Evolutionary conservation across 2,888 invertebrate species (phyloP).

Genomic region (Tenthredo mesomela): DNA sequence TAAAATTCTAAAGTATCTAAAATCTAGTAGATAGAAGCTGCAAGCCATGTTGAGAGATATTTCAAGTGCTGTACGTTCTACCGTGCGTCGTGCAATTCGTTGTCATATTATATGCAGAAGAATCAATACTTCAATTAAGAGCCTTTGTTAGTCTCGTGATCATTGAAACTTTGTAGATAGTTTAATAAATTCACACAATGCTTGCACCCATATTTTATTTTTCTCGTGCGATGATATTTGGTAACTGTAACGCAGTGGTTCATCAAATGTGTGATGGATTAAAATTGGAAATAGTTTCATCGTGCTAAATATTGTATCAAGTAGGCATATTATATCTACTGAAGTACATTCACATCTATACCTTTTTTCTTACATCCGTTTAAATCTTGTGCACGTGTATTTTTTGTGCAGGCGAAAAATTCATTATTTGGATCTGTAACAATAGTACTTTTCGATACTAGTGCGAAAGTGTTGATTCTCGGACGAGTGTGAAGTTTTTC

Average conservation of each 20-base stretch:
- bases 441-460: too few species aligned
- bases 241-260: neutral
- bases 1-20: constrained; percentile 48
- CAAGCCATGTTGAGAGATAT: constrained; percentile 32
- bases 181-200: neutral
- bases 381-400: constrained; percentile 5
- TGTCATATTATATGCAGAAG: neutral
- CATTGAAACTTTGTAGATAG: neutral
- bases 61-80: constrained; percentile 37
- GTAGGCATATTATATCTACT: neutral
- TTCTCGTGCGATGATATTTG: neutral
- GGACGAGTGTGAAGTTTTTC: too few species aligned
- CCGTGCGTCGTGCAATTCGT: constrained; percentile 48
- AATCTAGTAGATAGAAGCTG: constrained; percentile 42
- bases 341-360: constrained; percentile 4
- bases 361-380: neutral
- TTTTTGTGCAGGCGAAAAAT: neutral
- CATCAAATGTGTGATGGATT: neutral
- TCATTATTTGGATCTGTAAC: neutral
- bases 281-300: neutral
- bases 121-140: neutral
- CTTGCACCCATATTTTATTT: neutral
- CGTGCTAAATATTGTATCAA: neutral
- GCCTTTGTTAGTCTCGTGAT: neutral
- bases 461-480: too few species aligned